phyloP scores from a whole-genome alignment of 2,113 vertebrate genomes.

The Setophaga petechia region DNA sequence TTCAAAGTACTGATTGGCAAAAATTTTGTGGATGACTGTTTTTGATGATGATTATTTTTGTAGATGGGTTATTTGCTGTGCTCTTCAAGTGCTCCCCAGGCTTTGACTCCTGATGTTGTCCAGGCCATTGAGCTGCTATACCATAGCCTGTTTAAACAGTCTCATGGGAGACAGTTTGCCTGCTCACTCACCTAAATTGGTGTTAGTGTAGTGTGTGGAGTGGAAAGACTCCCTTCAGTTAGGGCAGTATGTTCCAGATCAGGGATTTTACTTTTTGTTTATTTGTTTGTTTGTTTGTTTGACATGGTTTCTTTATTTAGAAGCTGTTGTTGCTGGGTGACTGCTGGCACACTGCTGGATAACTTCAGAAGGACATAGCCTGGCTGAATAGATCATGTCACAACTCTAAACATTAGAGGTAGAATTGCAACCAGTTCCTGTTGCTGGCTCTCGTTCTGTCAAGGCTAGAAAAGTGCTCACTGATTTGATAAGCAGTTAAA shows the following conservation, averaged over 20 bases:
- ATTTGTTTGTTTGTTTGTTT: not conserved
- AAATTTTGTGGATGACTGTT: constrained; percentile 49
- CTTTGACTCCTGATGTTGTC: constrained; percentile 39
- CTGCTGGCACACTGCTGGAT: not conserved
- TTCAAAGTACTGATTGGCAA: constrained; percentile 20
- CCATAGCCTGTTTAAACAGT: not conserved
- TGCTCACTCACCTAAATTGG: constrained; percentile 24
- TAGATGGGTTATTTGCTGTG: constrained; percentile 20
- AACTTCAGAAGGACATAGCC: not conserved
- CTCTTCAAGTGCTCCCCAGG: constrained; percentile 24
- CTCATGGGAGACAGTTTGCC: not conserved
- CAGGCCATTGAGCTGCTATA: constrained; percentile 26
- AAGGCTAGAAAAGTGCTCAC: not conserved
- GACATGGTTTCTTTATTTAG: constrained; percentile 1
- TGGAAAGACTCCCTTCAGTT: constrained; percentile 15
- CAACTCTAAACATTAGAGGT: not conserved
- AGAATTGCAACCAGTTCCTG: constrained; percentile 2
- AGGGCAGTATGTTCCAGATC: constrained; percentile 10
- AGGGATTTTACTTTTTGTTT: not conserved
- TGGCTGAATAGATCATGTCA: constrained; percentile 17
- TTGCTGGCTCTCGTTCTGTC: not conserved
- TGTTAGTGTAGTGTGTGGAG: not conserved
- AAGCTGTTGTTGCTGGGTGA: constrained; percentile 27
- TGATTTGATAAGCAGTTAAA: constrained; percentile 9
- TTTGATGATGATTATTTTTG: constrained; percentile 47